These are phyloP conservation scores for Gasterosteus nipponicus DNA, from an alignment of 2,113 vertebrate genomes.

Conservation along the genomic window DNA sequence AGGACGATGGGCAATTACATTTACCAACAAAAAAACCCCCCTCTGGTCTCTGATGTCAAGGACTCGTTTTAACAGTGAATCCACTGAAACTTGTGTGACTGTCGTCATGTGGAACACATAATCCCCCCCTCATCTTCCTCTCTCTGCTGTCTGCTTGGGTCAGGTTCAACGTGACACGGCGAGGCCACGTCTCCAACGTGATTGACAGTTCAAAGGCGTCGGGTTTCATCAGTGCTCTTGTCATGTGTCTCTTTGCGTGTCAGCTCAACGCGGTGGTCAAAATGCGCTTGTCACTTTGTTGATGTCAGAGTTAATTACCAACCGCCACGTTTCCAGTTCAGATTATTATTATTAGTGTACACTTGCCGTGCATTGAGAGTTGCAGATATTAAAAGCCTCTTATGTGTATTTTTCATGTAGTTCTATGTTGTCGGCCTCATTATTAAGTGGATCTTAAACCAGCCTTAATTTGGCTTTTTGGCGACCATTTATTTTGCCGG, in stretches of 20 bases:
- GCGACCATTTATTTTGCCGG: background rate
- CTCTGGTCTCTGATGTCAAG: constrained; percentile 49
- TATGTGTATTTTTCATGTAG: background rate
- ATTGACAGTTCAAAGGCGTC: constrained; percentile 72
- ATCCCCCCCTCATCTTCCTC: background rate
- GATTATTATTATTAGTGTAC: background rate
- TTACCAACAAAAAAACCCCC: constrained; percentile 12
- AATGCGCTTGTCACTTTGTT: constrained; percentile 30
- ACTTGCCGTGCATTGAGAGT: background rate
- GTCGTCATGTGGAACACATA: constrained; percentile 34
- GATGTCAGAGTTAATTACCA: constrained; percentile 21
- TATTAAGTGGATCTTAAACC: background rate
- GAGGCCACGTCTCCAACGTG: constrained; percentile 77
- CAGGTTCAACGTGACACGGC: constrained; percentile 84
- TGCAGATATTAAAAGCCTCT: background rate
- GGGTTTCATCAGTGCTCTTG: constrained; percentile 41
- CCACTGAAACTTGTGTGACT: constrained; percentile 46
- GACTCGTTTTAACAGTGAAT: constrained; percentile 46
- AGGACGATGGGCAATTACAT: constrained; percentile 44
- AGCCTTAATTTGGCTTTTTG: background rate
- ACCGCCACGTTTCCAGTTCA: constrained; percentile 7
- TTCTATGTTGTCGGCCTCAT: background rate
- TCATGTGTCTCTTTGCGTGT: constrained; percentile 30
- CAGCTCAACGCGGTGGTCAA: constrained; percentile 26
- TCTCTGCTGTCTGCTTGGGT: constrained; percentile 82